Base-by-base conservation (phyloP, 2,113 vertebrate genomes). In the Anguilla rostrata region DNA sequence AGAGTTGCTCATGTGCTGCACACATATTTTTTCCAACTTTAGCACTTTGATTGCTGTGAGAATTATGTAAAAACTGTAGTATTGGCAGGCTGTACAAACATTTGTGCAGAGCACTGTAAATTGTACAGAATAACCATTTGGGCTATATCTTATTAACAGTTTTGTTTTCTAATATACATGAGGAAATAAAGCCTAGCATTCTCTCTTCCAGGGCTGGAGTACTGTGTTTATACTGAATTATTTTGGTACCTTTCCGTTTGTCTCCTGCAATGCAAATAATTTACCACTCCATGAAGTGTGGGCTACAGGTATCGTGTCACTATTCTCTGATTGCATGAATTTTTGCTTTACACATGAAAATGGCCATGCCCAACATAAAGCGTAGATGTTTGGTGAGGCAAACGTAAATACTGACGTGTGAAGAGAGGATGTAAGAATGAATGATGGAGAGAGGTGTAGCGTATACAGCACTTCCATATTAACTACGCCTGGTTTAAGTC, bases 61-160 rank as follows among this genome's bases (percentile, higher is more conserved):
- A 93, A 94, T 80, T 86, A 90, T 86, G 85, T 93, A 88, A 92
- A 90, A 82, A 93, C 84, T 87, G 96, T 95, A 34, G 34, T 34
- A 34, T 34, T 34, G 34, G 94, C 93, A 94, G 88, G 89, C 39
- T 63, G 66, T 75, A 34, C 34, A 71, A 22, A 78, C 60, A 85
- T 93, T 94, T 96, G 92, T 96, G 95, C 92, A 92, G 95, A 90
- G 85, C 90, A 91, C 90, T 95, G 93, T 96, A 96, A 95, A 96
- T 94, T 95, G 90, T 96, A 95, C 91, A 95, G 90, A 92, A 92
- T 93, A 95, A 95, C 87, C 90, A 90, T 89, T 91, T 94, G 92
- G 94, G 88, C 90, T 92, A 93, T 92, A 92, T 90, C 93, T 93
- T 95, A 95, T 94, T 90, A 92, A 81, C 78, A 20, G 4, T 89